Evolutionary conservation across 1,140 invertebrate genomes (phyloP), one percentile per base, ranked within the genome.

Genomic region (Papilio machaon): DNA sequence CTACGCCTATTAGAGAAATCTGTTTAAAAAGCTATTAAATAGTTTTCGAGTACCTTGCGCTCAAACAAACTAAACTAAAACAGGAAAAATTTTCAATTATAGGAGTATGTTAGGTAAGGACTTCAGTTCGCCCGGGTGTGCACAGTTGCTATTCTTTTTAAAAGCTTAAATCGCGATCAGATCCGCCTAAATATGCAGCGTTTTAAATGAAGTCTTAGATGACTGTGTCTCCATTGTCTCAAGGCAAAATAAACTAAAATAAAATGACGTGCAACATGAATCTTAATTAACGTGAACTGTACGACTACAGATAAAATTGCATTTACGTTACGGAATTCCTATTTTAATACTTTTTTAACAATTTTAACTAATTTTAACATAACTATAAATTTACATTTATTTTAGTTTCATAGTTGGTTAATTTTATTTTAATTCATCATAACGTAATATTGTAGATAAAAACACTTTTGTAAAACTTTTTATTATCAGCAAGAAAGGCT

Each of bases 201-300:
- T 93, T 94, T 94, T 94, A 94, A 94, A 94, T 93, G 92, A 92
- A 93, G 90, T 91, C 90, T 91, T 91, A 91, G 87, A 90, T 80
- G 78, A 43, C 47, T 74, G 17, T 49, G 91, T 89, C 85, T 89
- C 88, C 91, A 91, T 88, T 89, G 75, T 81, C 73, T 43, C 13
- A 54, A 73, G 54, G 75, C 52, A 23, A 80, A 19, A 6, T 52
- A 30, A 30, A 30, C 23, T 30, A 30, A 30, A 30, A 30, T 30
- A 30, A 30, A 30, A 30, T 30, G 23, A 30, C 23, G 15, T 15
- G 49, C 15, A 11, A 52, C 0, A 3, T 2, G 6, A 8, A 52
- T 8, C 49, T 13, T 10, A 52, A 1, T 52, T 52, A 13, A 64
- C 19, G 23, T 4, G n/a, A 58, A 19, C 19, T 58, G 0, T 19